A percentile compares a stretch with the other conserved stretches of the same genome.
Conservation (phyloP, 2,797 vertebrate species). For the Platyrinchus mystaceus region DNA sequence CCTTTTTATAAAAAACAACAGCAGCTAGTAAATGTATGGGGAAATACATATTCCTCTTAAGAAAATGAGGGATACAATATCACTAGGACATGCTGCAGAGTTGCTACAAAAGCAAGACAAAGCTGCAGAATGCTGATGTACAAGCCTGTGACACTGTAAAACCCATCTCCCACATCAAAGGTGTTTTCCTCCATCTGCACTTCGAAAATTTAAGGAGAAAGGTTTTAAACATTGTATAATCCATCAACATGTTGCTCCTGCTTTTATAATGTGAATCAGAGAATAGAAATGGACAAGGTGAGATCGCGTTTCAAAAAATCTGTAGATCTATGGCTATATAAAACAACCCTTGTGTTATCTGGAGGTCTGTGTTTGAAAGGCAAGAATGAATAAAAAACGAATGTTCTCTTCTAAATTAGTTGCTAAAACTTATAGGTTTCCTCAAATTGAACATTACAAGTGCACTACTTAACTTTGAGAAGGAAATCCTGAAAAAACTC, state of each 20-base stretch:
- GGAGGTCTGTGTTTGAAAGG: background rate
- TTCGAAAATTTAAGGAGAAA: background rate
- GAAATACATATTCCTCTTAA: background rate
- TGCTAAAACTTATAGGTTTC: background rate
- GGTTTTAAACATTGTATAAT: background rate
- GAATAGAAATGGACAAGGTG: no score
- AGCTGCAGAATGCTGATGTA: rapidly evolving
- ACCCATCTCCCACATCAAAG: background rate
- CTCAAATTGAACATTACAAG: rapidly evolving
- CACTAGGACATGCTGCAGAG: background rate
- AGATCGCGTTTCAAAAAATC: rapidly evolving
- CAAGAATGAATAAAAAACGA: background rate
- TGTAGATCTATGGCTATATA: rapidly evolving
- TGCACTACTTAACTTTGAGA: background rate
- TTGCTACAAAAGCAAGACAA: background rate
- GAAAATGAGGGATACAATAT: background rate
- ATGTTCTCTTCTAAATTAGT: background rate
- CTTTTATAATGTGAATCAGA: background rate
- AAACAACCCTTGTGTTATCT: rapidly evolving
- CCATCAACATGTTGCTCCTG: rapidly evolving
- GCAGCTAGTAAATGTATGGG: background rate
- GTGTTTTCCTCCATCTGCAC: background rate
- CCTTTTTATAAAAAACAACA: background rate
- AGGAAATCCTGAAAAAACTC: background rate
- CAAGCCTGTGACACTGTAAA: rapidly evolving